phyloP scores from a whole-genome alignment of 2,888 invertebrate species.

The Mythimna albipuncta region DNA sequence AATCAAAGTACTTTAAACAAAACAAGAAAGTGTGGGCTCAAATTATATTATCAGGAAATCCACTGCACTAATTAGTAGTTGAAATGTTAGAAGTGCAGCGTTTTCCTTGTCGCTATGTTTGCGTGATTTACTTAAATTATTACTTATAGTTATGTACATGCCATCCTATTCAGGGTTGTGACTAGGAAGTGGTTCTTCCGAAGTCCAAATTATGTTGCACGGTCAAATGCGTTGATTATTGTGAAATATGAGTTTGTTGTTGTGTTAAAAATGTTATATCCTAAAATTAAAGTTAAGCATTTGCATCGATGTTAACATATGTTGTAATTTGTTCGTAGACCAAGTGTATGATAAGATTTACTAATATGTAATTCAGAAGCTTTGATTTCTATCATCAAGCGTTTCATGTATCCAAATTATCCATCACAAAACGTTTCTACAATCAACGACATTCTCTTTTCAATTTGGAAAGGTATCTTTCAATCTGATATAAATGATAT shows the following conservation, averaged over 20 bases:
- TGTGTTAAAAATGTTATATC: neutral
- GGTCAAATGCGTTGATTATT: neutral
- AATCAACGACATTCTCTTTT: neutral
- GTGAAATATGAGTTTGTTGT: neutral
- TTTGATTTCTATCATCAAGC: neutral
- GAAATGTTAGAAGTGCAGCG: slow-evolving; percentile 38
- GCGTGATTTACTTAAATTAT: slow-evolving; percentile 57
- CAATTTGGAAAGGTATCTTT: neutral
- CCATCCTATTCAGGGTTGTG: slow-evolving; percentile 26
- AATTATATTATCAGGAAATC: slow-evolving; percentile 49
- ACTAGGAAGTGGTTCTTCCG: slow-evolving; percentile 32
- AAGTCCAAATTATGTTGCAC: slow-evolving; percentile 12
- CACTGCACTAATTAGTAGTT: slow-evolving; percentile 36
- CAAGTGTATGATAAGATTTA: neutral
- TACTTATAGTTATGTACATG: slow-evolving; percentile 37
- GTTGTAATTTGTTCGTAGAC: neutral
- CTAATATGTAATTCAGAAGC: neutral
- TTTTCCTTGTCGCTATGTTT: slow-evolving; percentile 35
- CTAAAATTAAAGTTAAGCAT: no score
- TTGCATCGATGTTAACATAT: neutral
- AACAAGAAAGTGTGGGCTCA: slow-evolving; percentile 21
- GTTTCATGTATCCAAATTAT: neutral
- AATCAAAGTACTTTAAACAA: slow-evolving; percentile 4
- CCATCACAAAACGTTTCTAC: neutral
- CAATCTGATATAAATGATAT: no score